Evolutionary conservation across 2,797 vertebrate genomes (phyloP), one percentile per base, ranked within the genome.

Genomic region (Diceros bicornis): DNA sequence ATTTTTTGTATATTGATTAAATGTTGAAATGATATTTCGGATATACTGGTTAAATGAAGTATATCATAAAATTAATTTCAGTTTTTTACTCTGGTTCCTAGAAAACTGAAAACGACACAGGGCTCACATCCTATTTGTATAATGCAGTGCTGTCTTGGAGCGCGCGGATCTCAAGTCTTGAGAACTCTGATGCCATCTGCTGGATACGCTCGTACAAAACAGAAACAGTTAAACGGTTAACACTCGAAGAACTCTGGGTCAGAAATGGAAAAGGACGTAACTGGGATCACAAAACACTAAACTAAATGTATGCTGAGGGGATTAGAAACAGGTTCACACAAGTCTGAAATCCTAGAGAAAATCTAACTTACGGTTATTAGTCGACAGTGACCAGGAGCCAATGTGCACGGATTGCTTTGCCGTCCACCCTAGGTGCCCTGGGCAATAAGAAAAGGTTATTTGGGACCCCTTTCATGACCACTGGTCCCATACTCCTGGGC

Each of bases 181-280:
- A 75, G 83, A 50, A 71, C 34, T 21, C 74, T 52, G 34, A 0
- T 20, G 97, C 97, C 98, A 96, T 34, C 98, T 97, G 59, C 96
- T 97, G 98, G 98, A 75, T 9, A 75, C 6, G 61, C 5, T 44
- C 7, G 16, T 18, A 79, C 5, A 1, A 78, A 68, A 52, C 72
- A 55, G 37, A 34, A 47, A 75, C 0, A 0, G 27, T 37, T 25
- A 61, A 72, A 37, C 20, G 37, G 37, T 37, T 32, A 78, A 84
- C 0, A 21, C 41, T 74, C 41, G n/a, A n/a, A n/a, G 27, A 23
- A 55, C 50, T 84, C 25, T 10, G 27, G 9, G 10, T 41, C 57
- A 55, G 52, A 93, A 89, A 82, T 4, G 16, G 27, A 52, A 87
- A 75, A 52, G 18, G 14, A 21, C 59, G 29, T 12, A n/a, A n/a